These are phyloP conservation scores for Mesopsocus fuscifrons DNA, from an alignment of 2,888 invertebrate genomes.

Conservation along the genomic window DNA sequence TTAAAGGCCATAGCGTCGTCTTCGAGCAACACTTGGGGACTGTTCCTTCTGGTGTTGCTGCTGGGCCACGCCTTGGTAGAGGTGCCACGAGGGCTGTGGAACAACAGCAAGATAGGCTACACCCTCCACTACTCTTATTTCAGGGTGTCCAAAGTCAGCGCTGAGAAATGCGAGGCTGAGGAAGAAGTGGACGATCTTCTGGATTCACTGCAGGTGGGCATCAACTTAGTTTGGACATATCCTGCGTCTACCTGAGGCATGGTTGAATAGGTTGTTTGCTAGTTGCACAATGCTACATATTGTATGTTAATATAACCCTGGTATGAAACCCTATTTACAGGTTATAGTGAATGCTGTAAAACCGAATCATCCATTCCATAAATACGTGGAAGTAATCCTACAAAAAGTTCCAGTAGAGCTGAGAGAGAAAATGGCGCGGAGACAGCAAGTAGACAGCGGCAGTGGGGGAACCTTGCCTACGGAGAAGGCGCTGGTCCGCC, in stretches of 20 bases:
- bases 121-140: slow-evolving; percentile 77
- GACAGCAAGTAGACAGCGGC: slow-evolving; percentile 33
- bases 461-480: slow-evolving; percentile 47
- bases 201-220: slow-evolving; percentile 37
- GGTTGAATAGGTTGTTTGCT: no score
- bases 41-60: slow-evolving; percentile 81
- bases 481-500: slow-evolving; percentile 67
- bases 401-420: slow-evolving; percentile 69
- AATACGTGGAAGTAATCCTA: slow-evolving; percentile 73
- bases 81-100: slow-evolving; percentile 82
- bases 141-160: slow-evolving; percentile 80
- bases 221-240: no score
- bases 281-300: no score
- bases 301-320: no score
- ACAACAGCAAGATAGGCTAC: slow-evolving; percentile 68
- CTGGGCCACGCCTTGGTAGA: slow-evolving; percentile 91
- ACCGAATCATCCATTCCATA: slow-evolving; percentile 51
- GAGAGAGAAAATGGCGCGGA: slow-evolving; percentile 48
- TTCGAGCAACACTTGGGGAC: slow-evolving; percentile 98
- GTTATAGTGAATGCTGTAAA: slow-evolving; percentile 59
- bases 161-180: slow-evolving; percentile 93
- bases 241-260: no score
- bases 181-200: slow-evolving; percentile 89
- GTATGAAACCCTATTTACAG: no score
- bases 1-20: slow-evolving; percentile 94